These are phyloP conservation scores for Heteromyza rotundicornis DNA, from an alignment of 2,888 invertebrate species.

Conservation along the genomic window DNA sequence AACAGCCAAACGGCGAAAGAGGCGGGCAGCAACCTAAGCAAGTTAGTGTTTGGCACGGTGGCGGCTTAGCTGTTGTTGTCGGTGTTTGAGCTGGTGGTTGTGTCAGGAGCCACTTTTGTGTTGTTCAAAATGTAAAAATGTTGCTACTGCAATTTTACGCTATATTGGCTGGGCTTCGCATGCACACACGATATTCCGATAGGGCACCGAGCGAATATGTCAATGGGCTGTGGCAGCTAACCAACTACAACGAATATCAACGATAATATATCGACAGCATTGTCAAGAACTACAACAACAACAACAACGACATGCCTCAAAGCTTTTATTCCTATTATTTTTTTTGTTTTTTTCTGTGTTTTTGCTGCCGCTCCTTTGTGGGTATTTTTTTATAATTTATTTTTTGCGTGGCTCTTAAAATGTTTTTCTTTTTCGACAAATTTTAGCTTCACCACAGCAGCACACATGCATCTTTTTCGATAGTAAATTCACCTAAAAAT, in stretches of 20 bases:
- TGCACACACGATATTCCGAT: background rate
- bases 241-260: background rate
- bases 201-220: constrained; percentile 13
- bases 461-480: background rate
- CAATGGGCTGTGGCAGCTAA: constrained; percentile 6
- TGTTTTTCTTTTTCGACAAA: background rate
- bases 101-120: background rate
- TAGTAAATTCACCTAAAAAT: background rate
- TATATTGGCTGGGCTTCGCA: constrained; percentile 34
- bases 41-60: too few species aligned
- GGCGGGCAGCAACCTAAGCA: constrained; percentile 3
- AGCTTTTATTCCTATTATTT: background rate
- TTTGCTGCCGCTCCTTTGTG: too few species aligned
- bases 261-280: background rate
- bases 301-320: background rate
- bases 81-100: background rate
- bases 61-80: background rate
- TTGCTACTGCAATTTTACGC: constrained; percentile 44
- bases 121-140: too few species aligned
- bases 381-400: background rate
- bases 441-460: background rate
- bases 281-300: background rate
- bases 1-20: background rate
- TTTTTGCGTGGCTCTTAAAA: background rate
- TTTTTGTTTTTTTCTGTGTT: background rate